These are phyloP conservation scores for Brachypteracias leptosomus DNA, from an alignment of 2,113 vertebrate species.

Conservation along the genomic window DNA sequence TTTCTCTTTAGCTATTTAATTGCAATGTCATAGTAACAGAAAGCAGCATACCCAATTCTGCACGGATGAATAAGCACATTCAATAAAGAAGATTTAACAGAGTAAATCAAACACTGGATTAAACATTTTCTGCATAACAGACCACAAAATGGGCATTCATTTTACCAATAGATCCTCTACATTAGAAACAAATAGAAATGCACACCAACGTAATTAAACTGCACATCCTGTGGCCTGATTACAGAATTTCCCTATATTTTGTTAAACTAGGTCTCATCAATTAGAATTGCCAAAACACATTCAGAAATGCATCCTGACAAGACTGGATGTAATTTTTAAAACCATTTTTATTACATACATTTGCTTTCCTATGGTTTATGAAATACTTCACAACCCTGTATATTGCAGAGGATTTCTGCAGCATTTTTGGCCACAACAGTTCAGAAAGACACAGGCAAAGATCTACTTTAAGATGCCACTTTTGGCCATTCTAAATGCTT, in stretches of 20 bases:
- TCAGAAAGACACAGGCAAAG: slow-evolving; percentile 11
- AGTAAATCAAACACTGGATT: slow-evolving; percentile 82
- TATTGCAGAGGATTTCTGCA: not conserved
- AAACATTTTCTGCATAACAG: slow-evolving; percentile 83
- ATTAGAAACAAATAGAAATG: slow-evolving; percentile 74
- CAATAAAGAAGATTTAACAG: slow-evolving; percentile 80
- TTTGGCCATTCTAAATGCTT: not conserved
- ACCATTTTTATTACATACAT: not conserved
- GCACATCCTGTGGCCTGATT: slow-evolving; percentile 65
- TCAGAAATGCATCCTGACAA: not conserved
- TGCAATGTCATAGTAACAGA: slow-evolving; percentile 80
- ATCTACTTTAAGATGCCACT: not conserved
- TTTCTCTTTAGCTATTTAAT: slow-evolving; percentile 76
- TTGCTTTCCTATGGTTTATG: not conserved
- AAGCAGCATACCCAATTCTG: slow-evolving; percentile 75
- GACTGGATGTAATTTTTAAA: not conserved
- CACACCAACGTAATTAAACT: slow-evolving; percentile 73
- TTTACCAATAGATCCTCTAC: slow-evolving; percentile 71
- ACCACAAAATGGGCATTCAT: slow-evolving; percentile 81
- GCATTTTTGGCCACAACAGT: not conserved
- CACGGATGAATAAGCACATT: slow-evolving; percentile 79
- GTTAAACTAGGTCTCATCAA: slow-evolving; percentile 57
- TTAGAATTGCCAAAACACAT: slow-evolving; percentile 53
- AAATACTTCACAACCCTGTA: not conserved
- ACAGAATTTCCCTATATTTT: slow-evolving; percentile 63